A percentile compares a stretch with the other conserved stretches of the same genome.
phyloP scores from a whole-genome alignment of 2,113 vertebrate species.

The Microcebus lehilahytsara region DNA sequence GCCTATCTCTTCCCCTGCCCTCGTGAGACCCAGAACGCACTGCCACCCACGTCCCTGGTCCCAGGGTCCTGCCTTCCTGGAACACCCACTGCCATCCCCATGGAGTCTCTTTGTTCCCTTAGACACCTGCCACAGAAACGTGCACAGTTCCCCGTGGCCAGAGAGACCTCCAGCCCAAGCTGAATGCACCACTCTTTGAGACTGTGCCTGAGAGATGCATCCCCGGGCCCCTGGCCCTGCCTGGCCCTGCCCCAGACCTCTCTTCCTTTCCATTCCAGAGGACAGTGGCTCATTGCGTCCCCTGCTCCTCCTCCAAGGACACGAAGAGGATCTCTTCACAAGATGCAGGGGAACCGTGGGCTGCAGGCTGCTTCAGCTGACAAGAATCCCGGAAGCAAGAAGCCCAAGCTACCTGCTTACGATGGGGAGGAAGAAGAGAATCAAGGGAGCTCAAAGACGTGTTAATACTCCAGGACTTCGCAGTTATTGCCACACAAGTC shows the following conservation, averaged over 20 bases:
- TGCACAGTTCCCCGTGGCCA: rapidly evolving
- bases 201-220: not conserved
- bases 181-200: not conserved
- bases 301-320: not conserved
- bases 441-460: not conserved
- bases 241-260: not conserved
- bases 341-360: not conserved
- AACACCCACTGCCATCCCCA: not conserved
- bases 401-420: not conserved
- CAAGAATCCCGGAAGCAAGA: not conserved
- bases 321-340: not conserved
- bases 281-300: not conserved
- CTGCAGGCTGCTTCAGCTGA: not conserved
- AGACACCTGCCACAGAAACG: not conserved
- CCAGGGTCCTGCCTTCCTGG: not conserved
- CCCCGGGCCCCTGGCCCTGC: no score
- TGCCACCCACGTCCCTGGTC: not conserved
- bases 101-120: not conserved
- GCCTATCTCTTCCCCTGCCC: rapidly evolving
- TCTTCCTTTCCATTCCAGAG: not conserved
- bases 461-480: slow-evolving; percentile 6
- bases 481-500: not conserved
- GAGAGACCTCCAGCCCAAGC: not conserved
- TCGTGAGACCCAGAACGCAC: not conserved
- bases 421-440: not conserved